Evolutionary conservation across 1,140 invertebrate genomes (phyloP).

Genomic region (Triops cancriformis): DNA sequence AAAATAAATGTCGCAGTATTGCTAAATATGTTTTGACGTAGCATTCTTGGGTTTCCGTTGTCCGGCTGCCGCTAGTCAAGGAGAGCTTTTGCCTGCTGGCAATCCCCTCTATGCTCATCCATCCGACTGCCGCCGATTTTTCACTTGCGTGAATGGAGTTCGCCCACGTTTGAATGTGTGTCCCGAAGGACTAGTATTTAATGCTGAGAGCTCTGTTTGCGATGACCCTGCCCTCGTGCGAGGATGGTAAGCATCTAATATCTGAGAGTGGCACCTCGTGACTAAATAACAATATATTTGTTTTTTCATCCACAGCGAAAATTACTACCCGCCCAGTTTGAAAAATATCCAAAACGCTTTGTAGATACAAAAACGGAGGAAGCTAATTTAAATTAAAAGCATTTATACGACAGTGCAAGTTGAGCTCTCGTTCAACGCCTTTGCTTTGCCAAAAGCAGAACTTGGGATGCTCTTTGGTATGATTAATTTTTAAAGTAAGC

Average conservation of each 20-base stretch:
- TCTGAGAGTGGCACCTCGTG: neutral
- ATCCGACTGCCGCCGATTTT: conserved; percentile 77
- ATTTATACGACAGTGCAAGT: neutral
- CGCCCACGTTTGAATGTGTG: conserved; percentile 77
- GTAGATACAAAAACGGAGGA: neutral
- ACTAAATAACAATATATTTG: neutral
- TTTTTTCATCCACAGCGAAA: neutral
- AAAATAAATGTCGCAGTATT: neutral
- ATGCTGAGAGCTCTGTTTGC: conserved; percentile 67
- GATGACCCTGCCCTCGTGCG: conserved; percentile 76
- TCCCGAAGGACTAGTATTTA: conserved; percentile 74
- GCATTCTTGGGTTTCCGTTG: conserved; percentile 59
- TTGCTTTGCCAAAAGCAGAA: neutral
- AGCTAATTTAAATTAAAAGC: neutral
- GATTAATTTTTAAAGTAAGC: too few relatives aligned
- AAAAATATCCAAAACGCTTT: neutral
- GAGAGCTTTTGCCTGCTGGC: conserved; percentile 13
- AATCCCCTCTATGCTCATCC: conserved; percentile 51
- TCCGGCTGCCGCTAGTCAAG: conserved; percentile 37
- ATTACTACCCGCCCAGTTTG: neutral
- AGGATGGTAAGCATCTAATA: conserved; percentile 57
- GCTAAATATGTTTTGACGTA: conserved; percentile 35
- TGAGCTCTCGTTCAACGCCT: neutral
- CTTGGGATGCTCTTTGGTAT: neutral
- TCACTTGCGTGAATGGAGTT: conserved; percentile 75